Conservation (phyloP, 1,140 invertebrate genomes). For the Drosophila bipectinata region DNA sequence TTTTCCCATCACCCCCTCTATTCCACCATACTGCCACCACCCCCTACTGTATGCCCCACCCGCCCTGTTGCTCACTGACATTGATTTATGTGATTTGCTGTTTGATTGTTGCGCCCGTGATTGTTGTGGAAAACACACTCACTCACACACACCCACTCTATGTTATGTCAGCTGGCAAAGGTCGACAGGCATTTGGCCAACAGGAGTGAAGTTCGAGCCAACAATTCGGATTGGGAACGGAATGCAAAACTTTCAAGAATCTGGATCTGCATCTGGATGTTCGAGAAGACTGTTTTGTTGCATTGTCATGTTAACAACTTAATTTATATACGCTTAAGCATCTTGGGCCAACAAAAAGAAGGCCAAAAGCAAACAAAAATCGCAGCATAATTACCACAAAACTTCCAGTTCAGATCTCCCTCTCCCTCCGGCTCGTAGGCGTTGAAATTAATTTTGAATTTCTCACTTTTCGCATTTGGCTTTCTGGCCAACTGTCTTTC, state of each 20-base stretch:
- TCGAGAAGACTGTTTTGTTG: slow-evolving; percentile 59
- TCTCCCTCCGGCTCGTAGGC: slow-evolving; percentile 57
- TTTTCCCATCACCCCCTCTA: slow-evolving; percentile 40
- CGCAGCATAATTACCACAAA: slow-evolving; percentile 65
- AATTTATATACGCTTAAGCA: slow-evolving; percentile 71
- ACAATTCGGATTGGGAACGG: slow-evolving; percentile 1
- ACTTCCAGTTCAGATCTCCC: slow-evolving; percentile 37
- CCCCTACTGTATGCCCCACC: background rate
- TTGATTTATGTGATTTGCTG: slow-evolving; percentile 73
- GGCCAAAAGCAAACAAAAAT: background rate
- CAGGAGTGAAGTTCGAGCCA: background rate
- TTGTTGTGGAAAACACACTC: slow-evolving; percentile 21
- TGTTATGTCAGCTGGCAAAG: slow-evolving; percentile 8
- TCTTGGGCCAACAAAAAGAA: slow-evolving; percentile 6
- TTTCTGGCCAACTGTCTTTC: slow-evolving; percentile 7
- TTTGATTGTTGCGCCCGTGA: slow-evolving; percentile 40
- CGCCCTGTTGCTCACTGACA: slow-evolving; percentile 43
- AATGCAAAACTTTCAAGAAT: slow-evolving; percentile 2
- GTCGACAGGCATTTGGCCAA: slow-evolving; percentile 5
- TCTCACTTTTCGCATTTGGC: slow-evolving; percentile 70
- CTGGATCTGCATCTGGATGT: background rate
- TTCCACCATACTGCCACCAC: too few relatives aligned
- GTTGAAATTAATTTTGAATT: slow-evolving; percentile 80
- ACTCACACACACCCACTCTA: background rate
- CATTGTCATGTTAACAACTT: slow-evolving; percentile 80